A percentile compares a stretch with the other conserved stretches of the same genome.
phyloP scores from a whole-genome alignment of 2,888 invertebrate genomes.

The Cheilosia scutellata region DNA sequence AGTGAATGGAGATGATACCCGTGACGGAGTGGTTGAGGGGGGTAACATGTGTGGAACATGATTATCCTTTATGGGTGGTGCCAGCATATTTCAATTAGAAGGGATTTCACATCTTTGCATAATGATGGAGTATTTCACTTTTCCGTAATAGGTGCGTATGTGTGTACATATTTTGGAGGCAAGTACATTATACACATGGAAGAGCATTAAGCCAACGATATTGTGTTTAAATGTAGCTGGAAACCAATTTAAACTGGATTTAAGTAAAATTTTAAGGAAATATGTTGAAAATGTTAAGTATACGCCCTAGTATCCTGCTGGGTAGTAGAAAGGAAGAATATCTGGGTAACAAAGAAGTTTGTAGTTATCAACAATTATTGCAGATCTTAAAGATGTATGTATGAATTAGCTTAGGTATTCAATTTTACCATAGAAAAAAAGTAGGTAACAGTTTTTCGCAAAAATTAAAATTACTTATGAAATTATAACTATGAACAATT shows the following conservation, averaged over 20 bases:
- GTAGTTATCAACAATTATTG: no score
- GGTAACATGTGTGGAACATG: slow-evolving; percentile 46
- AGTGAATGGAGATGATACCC: slow-evolving; percentile 26
- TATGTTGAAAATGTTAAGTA: not conserved
- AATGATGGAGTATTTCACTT: slow-evolving; percentile 43
- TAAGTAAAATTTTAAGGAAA: not conserved
- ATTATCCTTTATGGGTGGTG: slow-evolving; percentile 62
- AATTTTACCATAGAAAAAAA: no score
- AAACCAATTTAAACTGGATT: not conserved
- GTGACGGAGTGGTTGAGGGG: slow-evolving; percentile 19
- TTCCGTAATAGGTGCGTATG: not conserved
- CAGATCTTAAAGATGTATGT: no score
- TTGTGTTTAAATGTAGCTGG: slow-evolving; percentile 3
- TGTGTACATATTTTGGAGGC: slow-evolving; percentile 2
- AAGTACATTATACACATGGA: not conserved
- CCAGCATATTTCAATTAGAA: slow-evolving; percentile 62
- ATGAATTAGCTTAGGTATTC: no score
- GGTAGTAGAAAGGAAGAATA: not conserved
- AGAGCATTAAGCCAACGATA: not conserved
- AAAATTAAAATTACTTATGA: no score
- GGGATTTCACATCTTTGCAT: slow-evolving; percentile 32
- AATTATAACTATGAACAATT: no score
- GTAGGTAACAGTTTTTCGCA: no score
- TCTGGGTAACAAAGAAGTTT: not conserved
- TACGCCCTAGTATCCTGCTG: not conserved